Percentiles rank a stretch among this genome's conserved stretches.
phyloP scores from a whole-genome alignment of 2,888 invertebrate genomes.

The Cybosia mesomella region DNA sequence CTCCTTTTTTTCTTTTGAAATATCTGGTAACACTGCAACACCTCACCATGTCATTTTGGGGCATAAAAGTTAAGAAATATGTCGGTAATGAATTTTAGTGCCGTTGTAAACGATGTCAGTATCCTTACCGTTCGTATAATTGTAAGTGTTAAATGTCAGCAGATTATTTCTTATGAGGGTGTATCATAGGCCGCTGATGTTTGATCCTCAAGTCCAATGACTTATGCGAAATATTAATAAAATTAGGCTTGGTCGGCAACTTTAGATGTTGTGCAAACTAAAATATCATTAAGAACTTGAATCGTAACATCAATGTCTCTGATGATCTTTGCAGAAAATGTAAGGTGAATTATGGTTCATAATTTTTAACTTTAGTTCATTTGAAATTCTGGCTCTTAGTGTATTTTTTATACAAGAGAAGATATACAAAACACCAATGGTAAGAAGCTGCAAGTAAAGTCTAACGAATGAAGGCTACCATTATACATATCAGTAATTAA shows the following conservation, averaged over 20 bases:
- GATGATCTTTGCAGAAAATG: not conserved
- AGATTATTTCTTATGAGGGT: constrained; percentile 33
- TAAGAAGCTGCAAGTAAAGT: no score
- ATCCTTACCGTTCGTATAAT: constrained; percentile 33
- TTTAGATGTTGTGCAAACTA: constrained; percentile 1
- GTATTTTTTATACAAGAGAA: not conserved
- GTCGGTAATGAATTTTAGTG: constrained; percentile 42
- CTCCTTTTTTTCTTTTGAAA: constrained; percentile 10
- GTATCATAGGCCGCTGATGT: constrained; percentile 28
- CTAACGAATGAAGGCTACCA: not conserved
- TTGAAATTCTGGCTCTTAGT: not conserved
- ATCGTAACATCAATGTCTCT: constrained; percentile 3
- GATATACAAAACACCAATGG: not conserved
- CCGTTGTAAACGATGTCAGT: constrained; percentile 34
- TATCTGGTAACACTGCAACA: constrained; percentile 38
- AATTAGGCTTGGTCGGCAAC: constrained; percentile 1
- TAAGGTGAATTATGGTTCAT: not conserved
- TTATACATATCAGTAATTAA: no score
- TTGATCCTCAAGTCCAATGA: constrained; percentile 25
- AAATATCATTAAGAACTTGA: not conserved
- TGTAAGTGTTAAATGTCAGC: constrained; percentile 47
- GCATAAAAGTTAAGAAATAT: constrained; percentile 41
- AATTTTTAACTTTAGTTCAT: not conserved
- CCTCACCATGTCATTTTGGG: constrained; percentile 26
- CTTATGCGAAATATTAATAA: constrained; percentile 21